phyloP scores from a whole-genome alignment of 2,113 vertebrate genomes.

The Lycaon pictus region DNA sequence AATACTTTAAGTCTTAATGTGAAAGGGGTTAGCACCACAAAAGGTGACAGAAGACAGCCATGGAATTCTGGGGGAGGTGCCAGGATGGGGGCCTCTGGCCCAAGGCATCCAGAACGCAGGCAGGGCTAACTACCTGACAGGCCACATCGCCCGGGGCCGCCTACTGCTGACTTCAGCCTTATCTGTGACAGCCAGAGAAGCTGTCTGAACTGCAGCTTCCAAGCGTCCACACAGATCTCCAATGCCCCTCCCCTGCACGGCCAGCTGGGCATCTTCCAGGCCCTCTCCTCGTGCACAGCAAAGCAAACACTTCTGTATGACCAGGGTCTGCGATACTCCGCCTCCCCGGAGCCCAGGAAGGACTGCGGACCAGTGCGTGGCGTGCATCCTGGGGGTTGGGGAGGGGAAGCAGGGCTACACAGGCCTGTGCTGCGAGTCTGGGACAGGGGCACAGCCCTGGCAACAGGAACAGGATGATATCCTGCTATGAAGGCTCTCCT shows the following conservation, averaged over 20 bases:
- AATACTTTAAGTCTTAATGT: not conserved
- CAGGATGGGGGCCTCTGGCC: not conserved
- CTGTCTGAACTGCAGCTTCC: not conserved
- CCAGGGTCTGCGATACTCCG: not conserved
- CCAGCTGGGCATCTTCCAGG: not conserved
- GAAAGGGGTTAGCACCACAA: not conserved
- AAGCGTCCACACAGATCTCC: not conserved
- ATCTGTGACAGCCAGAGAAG: not conserved
- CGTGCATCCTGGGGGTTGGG: not conserved
- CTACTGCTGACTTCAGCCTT: not conserved
- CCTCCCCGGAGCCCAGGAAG: not conserved
- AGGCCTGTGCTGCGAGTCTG: not conserved
- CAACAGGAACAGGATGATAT: not conserved
- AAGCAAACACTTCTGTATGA: not conserved
- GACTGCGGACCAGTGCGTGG: not conserved
- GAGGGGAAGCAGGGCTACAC: not conserved
- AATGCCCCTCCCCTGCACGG: not conserved
- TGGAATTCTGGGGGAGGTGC: not conserved
- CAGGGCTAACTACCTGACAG: not conserved
- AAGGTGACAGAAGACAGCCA: not conserved
- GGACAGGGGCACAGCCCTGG: not conserved
- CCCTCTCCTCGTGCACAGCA: not conserved
- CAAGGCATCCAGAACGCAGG: not conserved
- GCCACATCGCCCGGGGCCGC: not conserved
- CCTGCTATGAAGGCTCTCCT: not conserved